Percentiles rank a stretch among this genome's conserved stretches.
Evolutionary conservation across 1,140 invertebrate species (phyloP).

Genomic region (Zelostemma sp.): DNA sequence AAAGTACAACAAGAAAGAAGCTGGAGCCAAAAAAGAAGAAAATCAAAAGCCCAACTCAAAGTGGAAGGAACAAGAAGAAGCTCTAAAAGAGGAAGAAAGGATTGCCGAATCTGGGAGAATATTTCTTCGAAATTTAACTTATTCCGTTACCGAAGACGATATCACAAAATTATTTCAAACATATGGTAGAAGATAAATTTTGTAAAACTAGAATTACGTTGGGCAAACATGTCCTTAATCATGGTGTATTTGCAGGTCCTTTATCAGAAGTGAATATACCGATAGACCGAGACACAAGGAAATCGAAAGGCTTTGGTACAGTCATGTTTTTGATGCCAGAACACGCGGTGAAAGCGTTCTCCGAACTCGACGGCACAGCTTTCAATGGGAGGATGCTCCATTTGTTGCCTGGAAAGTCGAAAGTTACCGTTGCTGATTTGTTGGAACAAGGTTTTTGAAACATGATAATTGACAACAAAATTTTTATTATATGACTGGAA

Average conservation of each 20-base stretch:
- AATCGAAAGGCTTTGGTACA: constrained; percentile 94
- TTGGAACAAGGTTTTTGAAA: constrained; percentile 67
- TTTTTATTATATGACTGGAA: not conserved
- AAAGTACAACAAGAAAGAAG: constrained; percentile 73
- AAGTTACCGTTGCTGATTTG: constrained; percentile 71
- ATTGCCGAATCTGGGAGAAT: constrained; percentile 93
- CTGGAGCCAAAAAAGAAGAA: constrained; percentile 57
- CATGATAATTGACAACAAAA: constrained; percentile 12
- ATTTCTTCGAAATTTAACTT: constrained; percentile 95
- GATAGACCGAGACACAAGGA: constrained; percentile 85
- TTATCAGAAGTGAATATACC: constrained; percentile 92
- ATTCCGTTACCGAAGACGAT: constrained; percentile 90
- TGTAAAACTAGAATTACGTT: not conserved
- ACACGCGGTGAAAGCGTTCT: constrained; percentile 91
- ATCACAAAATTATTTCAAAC: constrained; percentile 87
- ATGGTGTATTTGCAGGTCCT: constrained; percentile 73
- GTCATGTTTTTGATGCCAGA: constrained; percentile 96
- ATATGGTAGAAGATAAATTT: constrained; percentile 76
- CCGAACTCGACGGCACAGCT: constrained; percentile 87
- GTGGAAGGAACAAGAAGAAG: constrained; percentile 80
- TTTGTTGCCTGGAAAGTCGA: constrained; percentile 88
- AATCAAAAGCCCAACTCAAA: constrained; percentile 64
- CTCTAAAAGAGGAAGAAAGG: constrained; percentile 81
- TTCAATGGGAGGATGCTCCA: constrained; percentile 95
- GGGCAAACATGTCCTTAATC: not conserved